Base-by-base conservation (phyloP, 2,113 vertebrate species). In the Callithrix jacchus region DNA sequence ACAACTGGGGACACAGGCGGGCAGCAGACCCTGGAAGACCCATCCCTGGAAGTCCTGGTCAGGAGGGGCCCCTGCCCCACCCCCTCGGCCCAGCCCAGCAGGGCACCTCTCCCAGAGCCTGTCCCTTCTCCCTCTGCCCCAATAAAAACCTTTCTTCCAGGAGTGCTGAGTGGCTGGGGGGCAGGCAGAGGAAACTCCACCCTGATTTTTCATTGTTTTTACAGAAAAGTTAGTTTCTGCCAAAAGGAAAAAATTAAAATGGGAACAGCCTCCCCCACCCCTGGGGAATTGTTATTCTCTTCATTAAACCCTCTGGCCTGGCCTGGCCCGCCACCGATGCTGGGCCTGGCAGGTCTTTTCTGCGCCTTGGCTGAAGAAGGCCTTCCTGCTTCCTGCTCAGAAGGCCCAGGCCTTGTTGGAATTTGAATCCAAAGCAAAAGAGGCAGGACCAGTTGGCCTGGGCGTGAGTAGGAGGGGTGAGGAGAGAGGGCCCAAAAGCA, bases 191-290 rank as follows among this genome's bases (percentile, higher is more conserved):
- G 97, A 97, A 97, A 74, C 95, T 89, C 97, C 97, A 91, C 97
- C 97, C 97, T 52, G 58, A 52, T 27, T 93, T 95, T 89, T 92
- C 97, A 97, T 97, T 98, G 97, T 98, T 97, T 93, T 91, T 83
- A 91, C 58, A 98, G 95, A 98, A 97, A 96, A 92, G 71, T 80
- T 49, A 23, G 58, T 84, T 96, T 96, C 84, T 97, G 96, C 97
- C 96, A 93, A 94, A 94, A 93, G 86, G 94, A 49, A 97, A 96
- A 93, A 90, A 92, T 80, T 74, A 47, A 94, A 88, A 94, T 5
- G 82, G 89, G 89, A 98, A 89, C 95, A 84, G 92, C 42, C 42
- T 13, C 12, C 35, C 42, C 42, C 54, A 1, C 17, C 42, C 42
- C 27, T 35, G 8, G 32, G 58, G 81, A 70, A 77, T 76, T 79